These are phyloP conservation scores for Seira sanloemensis DNA, from an alignment of 2,888 invertebrate genomes.

Conservation along the genomic window DNA sequence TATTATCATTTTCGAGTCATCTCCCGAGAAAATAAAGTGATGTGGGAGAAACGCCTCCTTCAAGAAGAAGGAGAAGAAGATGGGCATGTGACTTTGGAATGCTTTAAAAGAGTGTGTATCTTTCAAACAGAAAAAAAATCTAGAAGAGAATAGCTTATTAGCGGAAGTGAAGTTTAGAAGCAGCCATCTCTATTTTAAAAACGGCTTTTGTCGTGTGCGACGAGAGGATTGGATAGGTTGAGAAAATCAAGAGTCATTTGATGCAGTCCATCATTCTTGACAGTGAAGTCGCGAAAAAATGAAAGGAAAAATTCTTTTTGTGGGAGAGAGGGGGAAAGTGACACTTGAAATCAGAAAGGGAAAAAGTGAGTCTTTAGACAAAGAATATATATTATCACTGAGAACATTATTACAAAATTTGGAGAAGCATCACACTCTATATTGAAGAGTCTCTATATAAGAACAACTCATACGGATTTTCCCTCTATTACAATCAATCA, in stretches of 20 bases:
- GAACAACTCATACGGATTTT: too few species aligned
- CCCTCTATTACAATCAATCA: too few species aligned
- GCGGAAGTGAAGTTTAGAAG: not conserved
- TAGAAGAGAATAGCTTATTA: constrained; percentile 15
- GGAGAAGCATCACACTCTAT: too few species aligned
- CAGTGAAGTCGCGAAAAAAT: constrained; percentile 28
- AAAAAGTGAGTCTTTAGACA: not conserved
- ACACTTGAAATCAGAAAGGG: not conserved
- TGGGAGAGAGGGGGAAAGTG: not conserved
- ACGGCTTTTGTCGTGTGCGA: not conserved
- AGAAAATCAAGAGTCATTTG: constrained; percentile 37
- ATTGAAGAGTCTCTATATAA: too few species aligned
- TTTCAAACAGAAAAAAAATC: too few species aligned
- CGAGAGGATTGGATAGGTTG: constrained; percentile 3
- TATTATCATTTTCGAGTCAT: constrained; percentile 15
- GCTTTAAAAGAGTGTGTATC: not conserved
- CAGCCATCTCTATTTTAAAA: not conserved
- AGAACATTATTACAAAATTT: too few species aligned
- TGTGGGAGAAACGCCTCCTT: not conserved
- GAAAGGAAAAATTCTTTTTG: constrained; percentile 10
- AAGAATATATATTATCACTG: too few species aligned
- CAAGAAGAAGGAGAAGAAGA: not conserved
- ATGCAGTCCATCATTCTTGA: constrained; percentile 50
- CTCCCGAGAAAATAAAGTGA: not conserved
- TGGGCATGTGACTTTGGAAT: not conserved